Base-by-base conservation (phyloP, 2,797 vertebrate genomes). In the Cephalopachus bancanus region DNA sequence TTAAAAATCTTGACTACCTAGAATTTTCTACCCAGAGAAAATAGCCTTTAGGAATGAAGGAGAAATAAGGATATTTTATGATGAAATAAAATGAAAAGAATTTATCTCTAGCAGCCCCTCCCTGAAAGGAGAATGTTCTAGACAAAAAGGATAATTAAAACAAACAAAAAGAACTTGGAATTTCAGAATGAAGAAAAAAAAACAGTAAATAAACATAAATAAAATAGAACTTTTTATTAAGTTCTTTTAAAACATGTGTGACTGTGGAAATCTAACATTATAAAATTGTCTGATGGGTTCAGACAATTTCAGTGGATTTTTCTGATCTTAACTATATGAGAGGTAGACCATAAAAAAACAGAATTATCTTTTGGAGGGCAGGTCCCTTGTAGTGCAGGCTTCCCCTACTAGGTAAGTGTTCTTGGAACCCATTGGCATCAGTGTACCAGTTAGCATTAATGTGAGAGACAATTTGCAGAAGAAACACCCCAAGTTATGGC, bases 71-170 rank as follows among this genome's bases (percentile, higher is more conserved):
- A 64, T 20, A 80, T 64, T 16, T 19, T 71, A 62, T 28, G 64
- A 65, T 30, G 64, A 65, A 84, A 59, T 85, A 85, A 57, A 95
- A 71, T 14, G 19, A 55, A 59, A 17, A 83, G 26, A 95, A 79
- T 49, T 72, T 57, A 30, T 74, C 57, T 65, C 37, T 7, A 72
- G 51, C 0, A 51, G 6, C 78, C 24, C 30, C 24, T 57, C 67
- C 49, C 22, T 78, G 55, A 67, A 51, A 90, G 20, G 69, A 53
- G 30, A 7, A 83, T 37, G 55, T 49, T 78, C 49, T 51, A 0
- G 33, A 28, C 15, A 71, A 51, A 19, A 93, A 78, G n/a, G 11
- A n/a, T 83, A 12, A 28, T 33, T 44, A 44, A 44, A 55, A 44
- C 15, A 44, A 44, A 88, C 37, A 74, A 64, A 55, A 7, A 14